These are phyloP conservation scores for Xyrichtys novacula DNA, from an alignment of 2,797 vertebrate species.

Conservation along the genomic window DNA sequence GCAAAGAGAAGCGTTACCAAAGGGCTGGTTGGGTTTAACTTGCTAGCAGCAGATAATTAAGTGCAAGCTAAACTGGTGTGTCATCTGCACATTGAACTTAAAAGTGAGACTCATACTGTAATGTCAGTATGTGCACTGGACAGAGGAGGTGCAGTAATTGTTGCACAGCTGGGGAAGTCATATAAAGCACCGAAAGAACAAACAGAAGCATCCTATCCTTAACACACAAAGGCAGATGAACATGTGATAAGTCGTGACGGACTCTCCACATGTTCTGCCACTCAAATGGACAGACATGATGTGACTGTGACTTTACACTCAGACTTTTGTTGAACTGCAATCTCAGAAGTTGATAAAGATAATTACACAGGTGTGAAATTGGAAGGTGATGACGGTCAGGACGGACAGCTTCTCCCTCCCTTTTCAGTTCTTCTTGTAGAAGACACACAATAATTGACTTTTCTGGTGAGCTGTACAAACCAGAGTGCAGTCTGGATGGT, in stretches of 20 bases:
- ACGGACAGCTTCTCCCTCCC: not conserved
- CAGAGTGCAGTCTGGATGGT: too few relatives aligned
- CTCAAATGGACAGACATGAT: too few relatives aligned
- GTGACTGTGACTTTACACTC: not conserved
- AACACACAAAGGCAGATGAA: too few relatives aligned
- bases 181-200: constrained; percentile 4
- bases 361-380: constrained; percentile 4
- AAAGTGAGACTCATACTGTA: not conserved
- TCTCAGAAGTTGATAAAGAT: constrained; percentile 2
- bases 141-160: not conserved
- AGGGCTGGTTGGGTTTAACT: constrained; percentile 11
- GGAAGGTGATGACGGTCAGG: not conserved
- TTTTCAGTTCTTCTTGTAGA: too few relatives aligned
- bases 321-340: not conserved
- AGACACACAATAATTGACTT: not conserved
- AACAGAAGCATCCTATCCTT: not conserved
- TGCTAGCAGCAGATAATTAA: constrained; percentile 9
- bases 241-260: too few relatives aligned
- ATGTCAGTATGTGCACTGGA: not conserved
- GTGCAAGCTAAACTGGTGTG: constrained; percentile 16
- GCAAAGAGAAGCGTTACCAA: not conserved
- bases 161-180: constrained; percentile 5
- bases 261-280: too few relatives aligned
- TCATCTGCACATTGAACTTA: constrained; percentile 14
- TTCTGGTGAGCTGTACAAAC: not conserved